Evolutionary conservation across 2,888 invertebrate species (phyloP), one percentile per base, ranked within the genome.

Genomic region (Macroteleia sp.): DNA sequence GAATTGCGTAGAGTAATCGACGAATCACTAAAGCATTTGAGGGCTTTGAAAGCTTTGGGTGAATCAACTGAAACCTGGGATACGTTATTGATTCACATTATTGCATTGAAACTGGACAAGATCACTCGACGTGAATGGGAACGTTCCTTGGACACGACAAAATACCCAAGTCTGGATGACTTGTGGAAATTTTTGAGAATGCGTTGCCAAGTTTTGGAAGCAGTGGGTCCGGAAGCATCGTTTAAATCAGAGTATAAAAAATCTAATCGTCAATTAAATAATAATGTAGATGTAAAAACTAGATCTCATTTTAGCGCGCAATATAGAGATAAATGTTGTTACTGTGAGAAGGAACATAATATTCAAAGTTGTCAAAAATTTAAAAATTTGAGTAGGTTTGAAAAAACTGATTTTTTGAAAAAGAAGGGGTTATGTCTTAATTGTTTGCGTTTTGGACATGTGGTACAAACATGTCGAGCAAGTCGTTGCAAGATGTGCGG

Each of bases 51-150:
- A 10, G 10, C n/a, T 12, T 14, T 36, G 14, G 36, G 14, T 4
- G 10, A 36, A 14, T n/a, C 70, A 1, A 44, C 36, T n/a, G 16
- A 48, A 1, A 10, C 20, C 5, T 76, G 57, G 64, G 42, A 56
- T n/a, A 14, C 62, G 0, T 20, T 62, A 2, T 16, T 75, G 6
- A 9, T 36, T 16, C 25, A 71, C 52, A 19, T 61, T 9, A n/a
- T 71, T 0, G 17, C 39, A 10, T 28, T n/a, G 36, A 36, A 36
- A 14, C 36, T 74, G 4, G 74, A 74, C 28, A 66, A 41, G 19
- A 9, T 10, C 8, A 61, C 70, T n/a, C 41, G 61, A 22, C 19
- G 19, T 0, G 70, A 70, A 50, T 70, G 61, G 70, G 70, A 70
- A 17, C 32, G 22, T 4, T 42, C 70, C 1, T 14, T 36, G 8